These are phyloP conservation scores for Chrosomus eos DNA, from an alignment of 2,797 vertebrate species.

Conservation along the genomic window DNA sequence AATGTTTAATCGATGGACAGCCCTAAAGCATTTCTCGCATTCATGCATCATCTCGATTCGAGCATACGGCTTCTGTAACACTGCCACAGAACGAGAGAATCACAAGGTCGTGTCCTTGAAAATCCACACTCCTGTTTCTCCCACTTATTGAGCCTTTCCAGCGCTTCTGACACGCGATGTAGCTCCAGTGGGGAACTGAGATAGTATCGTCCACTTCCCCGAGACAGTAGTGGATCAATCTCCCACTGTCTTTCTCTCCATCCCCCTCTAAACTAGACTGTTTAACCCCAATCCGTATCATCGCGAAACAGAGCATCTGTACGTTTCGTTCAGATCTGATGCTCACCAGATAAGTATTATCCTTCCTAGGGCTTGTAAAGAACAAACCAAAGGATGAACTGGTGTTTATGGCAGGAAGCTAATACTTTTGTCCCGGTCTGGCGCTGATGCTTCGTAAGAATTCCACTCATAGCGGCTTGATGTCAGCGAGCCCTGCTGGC, in stretches of 20 bases:
- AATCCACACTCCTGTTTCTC: conserved; percentile 60
- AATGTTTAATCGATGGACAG: not conserved
- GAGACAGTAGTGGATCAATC: conserved; percentile 62
- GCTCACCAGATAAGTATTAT: not conserved
- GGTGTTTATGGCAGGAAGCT: not conserved
- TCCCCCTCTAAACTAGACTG: conserved; percentile 30
- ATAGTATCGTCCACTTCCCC: conserved; percentile 66
- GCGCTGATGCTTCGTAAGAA: conserved; percentile 8
- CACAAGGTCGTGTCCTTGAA: conserved; percentile 60
- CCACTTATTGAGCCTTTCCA: conserved; percentile 60
- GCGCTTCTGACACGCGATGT: conserved; percentile 41
- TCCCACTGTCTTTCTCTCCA: conserved; percentile 68
- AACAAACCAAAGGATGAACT: not conserved
- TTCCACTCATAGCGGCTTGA: conserved; percentile 26
- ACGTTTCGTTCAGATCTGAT: not conserved
- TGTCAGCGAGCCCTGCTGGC: conserved; percentile 44
- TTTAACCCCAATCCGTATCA: conserved; percentile 37
- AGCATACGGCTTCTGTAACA: conserved; percentile 36
- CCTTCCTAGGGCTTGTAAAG: not conserved
- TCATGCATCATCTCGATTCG: not conserved
- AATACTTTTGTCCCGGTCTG: not conserved
- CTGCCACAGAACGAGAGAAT: conserved; percentile 54
- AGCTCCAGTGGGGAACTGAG: conserved; percentile 55
- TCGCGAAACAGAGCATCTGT: conserved; percentile 6
- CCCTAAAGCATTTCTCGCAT: not conserved